Percentiles rank a stretch among this genome's conserved stretches.
These are phyloP conservation scores for Bimastos eiseni DNA, from an alignment of 2,888 invertebrate genomes.

Conservation along the genomic window DNA sequence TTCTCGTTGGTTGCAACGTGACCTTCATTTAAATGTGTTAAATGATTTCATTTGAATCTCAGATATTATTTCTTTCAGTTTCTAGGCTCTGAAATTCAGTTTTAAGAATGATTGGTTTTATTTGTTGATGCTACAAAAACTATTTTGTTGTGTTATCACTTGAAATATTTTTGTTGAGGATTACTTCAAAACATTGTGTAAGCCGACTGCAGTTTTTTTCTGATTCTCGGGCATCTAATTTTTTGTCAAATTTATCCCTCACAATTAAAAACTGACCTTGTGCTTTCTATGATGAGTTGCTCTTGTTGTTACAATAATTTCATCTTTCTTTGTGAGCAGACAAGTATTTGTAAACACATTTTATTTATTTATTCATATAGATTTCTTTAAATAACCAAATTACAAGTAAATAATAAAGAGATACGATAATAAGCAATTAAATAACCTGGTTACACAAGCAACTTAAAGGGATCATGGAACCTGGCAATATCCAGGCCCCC, in stretches of 20 bases:
- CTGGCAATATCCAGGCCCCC: too few relatives aligned
- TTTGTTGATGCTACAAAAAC: neutral
- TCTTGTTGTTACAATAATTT: neutral
- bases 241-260: neutral
- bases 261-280: neutral
- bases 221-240: neutral
- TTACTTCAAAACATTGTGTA: neutral
- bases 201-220: neutral
- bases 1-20: neutral
- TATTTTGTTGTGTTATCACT: neutral
- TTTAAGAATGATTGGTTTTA: neutral
- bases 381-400: too few relatives aligned
- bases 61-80: neutral
- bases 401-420: too few relatives aligned
- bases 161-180: neutral
- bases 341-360: neutral
- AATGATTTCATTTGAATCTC: slow-evolving; percentile 2
- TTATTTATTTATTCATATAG: neutral
- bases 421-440: too few relatives aligned
- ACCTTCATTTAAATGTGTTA: neutral
- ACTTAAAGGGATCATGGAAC: too few relatives aligned
- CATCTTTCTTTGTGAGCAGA: neutral
- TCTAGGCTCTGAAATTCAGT: neutral
- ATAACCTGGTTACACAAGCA: too few relatives aligned
- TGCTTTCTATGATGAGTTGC: neutral